phyloP scores from a whole-genome alignment of 2,113 vertebrate genomes.

The Narcine bancroftii region DNA sequence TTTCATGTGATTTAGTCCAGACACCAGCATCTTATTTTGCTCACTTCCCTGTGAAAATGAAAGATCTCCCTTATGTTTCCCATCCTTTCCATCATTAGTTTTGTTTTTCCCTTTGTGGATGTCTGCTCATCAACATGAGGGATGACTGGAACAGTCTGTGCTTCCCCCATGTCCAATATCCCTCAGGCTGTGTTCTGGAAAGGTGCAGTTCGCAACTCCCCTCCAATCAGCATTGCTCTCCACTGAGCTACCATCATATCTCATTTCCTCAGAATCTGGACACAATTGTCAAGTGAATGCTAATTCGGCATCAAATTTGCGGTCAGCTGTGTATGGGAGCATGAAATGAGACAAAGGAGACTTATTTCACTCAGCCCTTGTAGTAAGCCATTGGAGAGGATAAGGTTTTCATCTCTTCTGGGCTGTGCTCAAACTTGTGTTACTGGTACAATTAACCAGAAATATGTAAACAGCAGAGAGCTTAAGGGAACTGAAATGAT shows the following conservation, averaged over 20 bases:
- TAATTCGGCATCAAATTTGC: neutral
- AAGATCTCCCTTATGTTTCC: neutral
- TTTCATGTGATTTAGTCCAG: neutral
- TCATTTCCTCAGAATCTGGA: neutral
- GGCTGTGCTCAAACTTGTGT: neutral
- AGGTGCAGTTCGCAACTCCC: neutral
- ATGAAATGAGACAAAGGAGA: neutral
- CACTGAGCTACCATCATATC: neutral
- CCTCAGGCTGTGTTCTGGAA: neutral
- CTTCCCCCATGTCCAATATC: neutral
- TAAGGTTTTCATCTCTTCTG: conserved; percentile 1
- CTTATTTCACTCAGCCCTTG: neutral
- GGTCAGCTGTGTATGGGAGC: neutral
- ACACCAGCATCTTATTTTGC: neutral
- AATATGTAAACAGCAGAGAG: neutral
- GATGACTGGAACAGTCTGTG: neutral
- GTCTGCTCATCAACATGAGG: neutral
- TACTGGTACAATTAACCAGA: neutral
- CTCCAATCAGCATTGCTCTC: neutral
- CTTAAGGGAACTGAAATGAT: neutral
- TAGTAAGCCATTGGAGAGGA: neutral
- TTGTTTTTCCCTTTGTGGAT: neutral
- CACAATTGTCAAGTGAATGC: neutral
- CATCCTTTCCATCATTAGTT: neutral
- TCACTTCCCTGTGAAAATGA: neutral